These are phyloP conservation scores for Corydoras sp. DNA, from an alignment of 2,113 vertebrate species.

Conservation along the genomic window DNA sequence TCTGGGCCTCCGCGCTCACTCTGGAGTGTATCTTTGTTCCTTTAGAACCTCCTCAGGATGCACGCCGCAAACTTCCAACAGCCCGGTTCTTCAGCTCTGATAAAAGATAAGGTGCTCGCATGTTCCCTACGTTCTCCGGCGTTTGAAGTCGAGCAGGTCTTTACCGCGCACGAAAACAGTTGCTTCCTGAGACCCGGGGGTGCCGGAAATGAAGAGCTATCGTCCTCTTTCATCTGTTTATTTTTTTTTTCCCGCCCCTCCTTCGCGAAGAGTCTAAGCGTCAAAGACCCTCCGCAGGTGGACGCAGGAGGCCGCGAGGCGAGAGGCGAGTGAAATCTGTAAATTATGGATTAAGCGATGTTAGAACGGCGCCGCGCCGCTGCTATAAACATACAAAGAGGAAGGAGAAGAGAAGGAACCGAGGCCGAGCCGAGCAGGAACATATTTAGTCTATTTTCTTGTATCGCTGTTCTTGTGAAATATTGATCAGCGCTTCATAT, in stretches of 20 bases:
- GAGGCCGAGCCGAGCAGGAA: neutral
- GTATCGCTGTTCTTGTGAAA: conserved; percentile 37
- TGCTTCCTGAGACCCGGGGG: conserved; percentile 30
- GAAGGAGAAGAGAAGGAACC: conserved; percentile 7
- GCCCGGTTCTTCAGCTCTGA: conserved; percentile 17
- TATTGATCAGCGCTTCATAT: conserved; percentile 52
- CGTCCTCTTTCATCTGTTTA: conserved; percentile 35
- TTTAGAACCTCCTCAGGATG: neutral
- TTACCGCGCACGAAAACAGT: conserved; percentile 23
- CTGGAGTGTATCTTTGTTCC: neutral
- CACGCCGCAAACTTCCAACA: neutral
- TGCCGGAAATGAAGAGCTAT: conserved; percentile 3
- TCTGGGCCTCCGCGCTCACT: neutral
- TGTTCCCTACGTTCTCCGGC: neutral
- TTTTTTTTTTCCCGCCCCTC: neutral
- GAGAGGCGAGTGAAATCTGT: conserved; percentile 19
- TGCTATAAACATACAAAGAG: conserved; percentile 24
- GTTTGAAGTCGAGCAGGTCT: conserved; percentile 25
- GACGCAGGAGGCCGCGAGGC: conserved; percentile 22
- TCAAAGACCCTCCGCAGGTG: conserved; percentile 39
- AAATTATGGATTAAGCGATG: conserved; percentile 31
- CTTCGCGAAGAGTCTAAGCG: conserved; percentile 14
- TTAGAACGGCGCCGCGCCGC: conserved; percentile 29
- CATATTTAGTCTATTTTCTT: conserved; percentile 9
- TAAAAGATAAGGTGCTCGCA: conserved; percentile 28